phyloP scores from a whole-genome alignment of 2,113 vertebrate genomes.

The Eretmodus cyanostictus region DNA sequence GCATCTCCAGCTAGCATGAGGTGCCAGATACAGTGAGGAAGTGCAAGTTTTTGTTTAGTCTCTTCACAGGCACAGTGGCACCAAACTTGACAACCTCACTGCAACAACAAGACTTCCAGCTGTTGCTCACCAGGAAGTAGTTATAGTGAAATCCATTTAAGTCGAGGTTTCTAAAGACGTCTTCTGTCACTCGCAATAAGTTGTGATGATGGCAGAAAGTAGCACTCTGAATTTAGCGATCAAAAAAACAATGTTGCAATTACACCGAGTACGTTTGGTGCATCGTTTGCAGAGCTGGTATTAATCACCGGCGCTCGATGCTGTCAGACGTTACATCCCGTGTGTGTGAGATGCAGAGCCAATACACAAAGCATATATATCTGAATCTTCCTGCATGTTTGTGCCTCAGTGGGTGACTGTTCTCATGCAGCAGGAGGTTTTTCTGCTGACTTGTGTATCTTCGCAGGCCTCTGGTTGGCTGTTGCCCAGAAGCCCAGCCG shows the following conservation, averaged over 20 bases:
- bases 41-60: neutral
- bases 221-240: neutral
- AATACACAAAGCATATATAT: neutral
- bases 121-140: neutral
- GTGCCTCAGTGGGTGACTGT: constrained; percentile 6
- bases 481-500: constrained; percentile 55
- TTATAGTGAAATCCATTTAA: neutral
- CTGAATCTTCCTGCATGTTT: constrained; percentile 1
- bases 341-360: neutral
- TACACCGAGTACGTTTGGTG: neutral
- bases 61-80: neutral
- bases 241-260: neutral
- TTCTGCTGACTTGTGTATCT: constrained; percentile 62
- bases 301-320: neutral
- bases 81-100: neutral
- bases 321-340: neutral
- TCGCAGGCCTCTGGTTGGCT: constrained; percentile 55
- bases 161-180: neutral
- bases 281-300: neutral
- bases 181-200: neutral
- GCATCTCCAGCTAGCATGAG: neutral
- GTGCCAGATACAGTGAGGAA: neutral
- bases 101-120: neutral
- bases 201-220: neutral
- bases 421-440: neutral